Evolutionary conservation across 2,113 vertebrate species (phyloP).

Genomic region (Melanostigma gelatinosum): DNA sequence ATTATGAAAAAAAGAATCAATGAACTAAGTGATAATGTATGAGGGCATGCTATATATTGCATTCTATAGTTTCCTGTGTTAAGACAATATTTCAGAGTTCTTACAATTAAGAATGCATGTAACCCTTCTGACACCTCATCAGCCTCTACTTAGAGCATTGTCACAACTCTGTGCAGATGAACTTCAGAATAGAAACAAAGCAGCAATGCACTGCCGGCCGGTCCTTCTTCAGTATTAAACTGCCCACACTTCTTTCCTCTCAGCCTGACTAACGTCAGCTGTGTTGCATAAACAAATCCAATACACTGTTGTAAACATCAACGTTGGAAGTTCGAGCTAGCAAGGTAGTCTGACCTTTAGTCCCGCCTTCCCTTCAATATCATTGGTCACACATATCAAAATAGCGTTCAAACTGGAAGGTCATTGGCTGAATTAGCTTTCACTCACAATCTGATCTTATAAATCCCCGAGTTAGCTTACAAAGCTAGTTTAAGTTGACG

Average conservation of each 20-base stretch:
- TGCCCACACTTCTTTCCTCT: not conserved
- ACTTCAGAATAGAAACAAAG: not conserved
- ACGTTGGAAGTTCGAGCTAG: slow-evolving; percentile 56
- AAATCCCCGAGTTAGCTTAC: slow-evolving; percentile 50
- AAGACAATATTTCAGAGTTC: not conserved
- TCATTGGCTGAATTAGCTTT: slow-evolving; percentile 51
- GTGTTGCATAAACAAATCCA: slow-evolving; percentile 66
- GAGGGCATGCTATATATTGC: not conserved
- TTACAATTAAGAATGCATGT: not conserved
- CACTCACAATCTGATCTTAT: slow-evolving; percentile 15
- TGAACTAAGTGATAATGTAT: not conserved
- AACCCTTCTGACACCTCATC: not conserved
- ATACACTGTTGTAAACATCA: slow-evolving; percentile 60
- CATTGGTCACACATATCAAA: slow-evolving; percentile 28
- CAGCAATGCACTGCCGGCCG: not conserved
- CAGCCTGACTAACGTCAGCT: slow-evolving; percentile 5
- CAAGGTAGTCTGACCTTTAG: slow-evolving; percentile 65
- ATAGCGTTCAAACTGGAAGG: rapidly evolving
- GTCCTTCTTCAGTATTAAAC: not conserved
- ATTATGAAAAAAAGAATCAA: not conserved
- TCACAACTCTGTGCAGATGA: not conserved
- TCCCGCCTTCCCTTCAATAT: slow-evolving; percentile 50
- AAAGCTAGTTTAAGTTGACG: slow-evolving; percentile 50
- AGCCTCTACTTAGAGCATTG: not conserved
- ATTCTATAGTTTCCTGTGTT: not conserved